These are phyloP conservation scores for Bimastos eiseni DNA, from an alignment of 2,888 invertebrate genomes.

Conservation along the genomic window DNA sequence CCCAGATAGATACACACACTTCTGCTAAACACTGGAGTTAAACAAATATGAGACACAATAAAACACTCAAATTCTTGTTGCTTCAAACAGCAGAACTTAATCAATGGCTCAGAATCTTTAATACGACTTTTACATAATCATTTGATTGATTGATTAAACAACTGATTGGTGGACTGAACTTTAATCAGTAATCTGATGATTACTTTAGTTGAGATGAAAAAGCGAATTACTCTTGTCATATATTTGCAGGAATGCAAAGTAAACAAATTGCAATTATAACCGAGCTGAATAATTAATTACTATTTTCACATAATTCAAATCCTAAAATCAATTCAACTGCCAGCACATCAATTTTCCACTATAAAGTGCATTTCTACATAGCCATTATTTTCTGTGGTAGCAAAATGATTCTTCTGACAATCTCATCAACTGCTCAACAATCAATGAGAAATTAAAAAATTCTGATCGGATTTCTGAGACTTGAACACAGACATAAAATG, in stretches of 20 bases:
- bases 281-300: background rate
- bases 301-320: background rate
- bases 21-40: background rate
- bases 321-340: background rate
- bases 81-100: background rate
- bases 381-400: background rate
- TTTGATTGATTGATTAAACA: slow-evolving; percentile 3
- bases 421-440: background rate
- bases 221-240: background rate
- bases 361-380: background rate
- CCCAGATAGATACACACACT: background rate
- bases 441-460: background rate
- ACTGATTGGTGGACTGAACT: background rate
- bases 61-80: background rate
- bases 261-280: background rate
- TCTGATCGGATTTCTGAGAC: background rate
- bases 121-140: background rate
- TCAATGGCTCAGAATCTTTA: background rate
- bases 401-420: background rate
- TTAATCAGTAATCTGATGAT: background rate
- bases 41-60: background rate
- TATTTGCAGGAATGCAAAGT: background rate
- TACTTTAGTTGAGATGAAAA: background rate
- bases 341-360: background rate
- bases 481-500: slow-evolving; percentile 13